Evolutionary conservation across 2,888 invertebrate genomes (phyloP), one percentile per base, ranked within the genome.

Genomic region (Ariolimax columbianus): DNA sequence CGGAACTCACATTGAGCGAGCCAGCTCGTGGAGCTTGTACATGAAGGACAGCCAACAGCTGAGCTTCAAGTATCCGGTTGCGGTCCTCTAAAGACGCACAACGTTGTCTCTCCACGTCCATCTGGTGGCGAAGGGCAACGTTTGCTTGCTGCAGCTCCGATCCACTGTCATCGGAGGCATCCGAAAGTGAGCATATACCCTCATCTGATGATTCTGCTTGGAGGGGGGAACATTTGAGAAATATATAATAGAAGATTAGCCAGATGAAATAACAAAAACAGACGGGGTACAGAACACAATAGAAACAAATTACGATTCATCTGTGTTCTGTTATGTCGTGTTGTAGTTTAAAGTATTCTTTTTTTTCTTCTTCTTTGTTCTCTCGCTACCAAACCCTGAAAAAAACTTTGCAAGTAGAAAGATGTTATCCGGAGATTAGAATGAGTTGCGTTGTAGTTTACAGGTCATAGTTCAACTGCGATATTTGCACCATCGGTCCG

Each of bases 71-170:
- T 87, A 96, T 95, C 87, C 97, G 96, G 89, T 90, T 88, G 47
- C 91, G 90, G 43, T 92, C 89, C 87, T 93, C 93, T 43, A 93
- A 95, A 89, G 96, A 95, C 90, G 96, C 95, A 80, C 98, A 96
- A 90, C 97, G 94, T 89, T 96, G 96, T 87, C 97, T 95, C 94
- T 98, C 98, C 88, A 97, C 95, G 90, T 98, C 98, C 91, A 98
- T 94, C 92, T 97, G 96, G 88, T 96, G 95, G 86, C 96, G 95
- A 86, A 97, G 94, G 89, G 97, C 97, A 85, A 95, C 95, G 91
- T 96, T 94, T 92, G 96, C 96, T 55, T 94, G 89, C 73, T 94
- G 92, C 55, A 95, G 88, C 36, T 94, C 94, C 63, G 79, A 51
- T 40, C 84, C 88, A 77, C 68, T 85, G 86, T 88, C 87, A 30